phyloP scores from a whole-genome alignment of 2,113 vertebrate genomes.

The Protobothrops flavoviridis region DNA sequence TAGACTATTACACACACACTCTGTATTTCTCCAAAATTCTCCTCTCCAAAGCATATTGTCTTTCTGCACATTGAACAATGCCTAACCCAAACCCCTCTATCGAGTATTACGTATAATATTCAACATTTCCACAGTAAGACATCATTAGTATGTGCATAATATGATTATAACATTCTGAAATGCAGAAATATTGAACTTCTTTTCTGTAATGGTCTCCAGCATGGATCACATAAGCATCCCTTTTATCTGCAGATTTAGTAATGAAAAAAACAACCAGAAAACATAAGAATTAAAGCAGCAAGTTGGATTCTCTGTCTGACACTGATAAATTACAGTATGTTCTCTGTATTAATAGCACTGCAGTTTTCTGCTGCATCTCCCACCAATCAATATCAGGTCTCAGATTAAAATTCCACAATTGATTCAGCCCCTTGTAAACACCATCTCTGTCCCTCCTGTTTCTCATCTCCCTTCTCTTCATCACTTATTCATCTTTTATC shows the following conservation, averaged over 20 bases:
- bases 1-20: neutral
- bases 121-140: neutral
- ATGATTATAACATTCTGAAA: neutral
- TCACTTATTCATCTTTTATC: neutral
- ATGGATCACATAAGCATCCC: neutral
- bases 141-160: neutral
- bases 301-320: conserved; percentile 39
- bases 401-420: neutral
- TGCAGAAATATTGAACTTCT: neutral
- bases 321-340: neutral
- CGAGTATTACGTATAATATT: neutral
- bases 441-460: neutral
- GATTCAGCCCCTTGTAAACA: conserved; percentile 4
- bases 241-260: neutral
- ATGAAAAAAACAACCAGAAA: neutral
- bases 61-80: neutral
- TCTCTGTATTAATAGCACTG: conserved; percentile 55
- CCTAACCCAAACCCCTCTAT: neutral
- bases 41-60: neutral
- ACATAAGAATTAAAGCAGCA: conserved; percentile 15
- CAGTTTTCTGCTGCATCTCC: conserved; percentile 27
- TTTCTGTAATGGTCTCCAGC: neutral
- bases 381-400: conserved; percentile 16
- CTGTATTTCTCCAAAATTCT: neutral
- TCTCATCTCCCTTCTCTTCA: neutral